phyloP scores from a whole-genome alignment of 2,888 invertebrate species.

The Drosophila testacea region DNA sequence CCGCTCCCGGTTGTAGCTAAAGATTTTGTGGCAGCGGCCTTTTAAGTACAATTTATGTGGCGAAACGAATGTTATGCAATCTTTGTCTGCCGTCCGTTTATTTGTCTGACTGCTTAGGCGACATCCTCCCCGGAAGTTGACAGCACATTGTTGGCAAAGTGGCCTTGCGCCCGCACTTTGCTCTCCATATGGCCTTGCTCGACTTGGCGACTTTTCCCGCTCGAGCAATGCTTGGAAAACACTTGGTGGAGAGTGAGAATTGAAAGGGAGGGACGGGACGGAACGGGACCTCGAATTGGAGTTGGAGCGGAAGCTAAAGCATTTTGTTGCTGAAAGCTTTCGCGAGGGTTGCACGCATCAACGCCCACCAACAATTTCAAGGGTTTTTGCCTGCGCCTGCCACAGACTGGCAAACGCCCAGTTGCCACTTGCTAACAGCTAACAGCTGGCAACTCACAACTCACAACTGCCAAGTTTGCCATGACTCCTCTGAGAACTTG shows the following conservation, averaged over 20 bases:
- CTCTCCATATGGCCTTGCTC: constrained; percentile 62
- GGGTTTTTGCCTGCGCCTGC: constrained; percentile 70
- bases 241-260: neutral
- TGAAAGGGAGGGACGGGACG: neutral
- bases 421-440: constrained; percentile 38
- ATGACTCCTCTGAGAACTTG: constrained; percentile 68
- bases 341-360: constrained; percentile 83
- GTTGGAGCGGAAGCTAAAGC: constrained; percentile 67
- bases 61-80: constrained; percentile 78
- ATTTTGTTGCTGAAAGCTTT: constrained; percentile 82
- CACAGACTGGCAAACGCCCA: constrained; percentile 53
- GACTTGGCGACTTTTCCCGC: constrained; percentile 65
- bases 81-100: constrained; percentile 63
- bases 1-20: constrained; percentile 23
- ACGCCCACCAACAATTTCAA: constrained; percentile 82
- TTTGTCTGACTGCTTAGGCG: constrained; percentile 77
- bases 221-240: neutral
- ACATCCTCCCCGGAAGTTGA: constrained; percentile 81
- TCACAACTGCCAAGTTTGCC: constrained; percentile 60
- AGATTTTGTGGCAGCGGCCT: constrained; percentile 76
- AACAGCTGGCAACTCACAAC: constrained; percentile 38
- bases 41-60: constrained; percentile 83
- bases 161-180: constrained; percentile 61
- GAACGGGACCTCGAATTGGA: neutral
- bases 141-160: constrained; percentile 81